phyloP scores from a whole-genome alignment of 2,797 vertebrate species.

The Artibeus jamaicensis region DNA sequence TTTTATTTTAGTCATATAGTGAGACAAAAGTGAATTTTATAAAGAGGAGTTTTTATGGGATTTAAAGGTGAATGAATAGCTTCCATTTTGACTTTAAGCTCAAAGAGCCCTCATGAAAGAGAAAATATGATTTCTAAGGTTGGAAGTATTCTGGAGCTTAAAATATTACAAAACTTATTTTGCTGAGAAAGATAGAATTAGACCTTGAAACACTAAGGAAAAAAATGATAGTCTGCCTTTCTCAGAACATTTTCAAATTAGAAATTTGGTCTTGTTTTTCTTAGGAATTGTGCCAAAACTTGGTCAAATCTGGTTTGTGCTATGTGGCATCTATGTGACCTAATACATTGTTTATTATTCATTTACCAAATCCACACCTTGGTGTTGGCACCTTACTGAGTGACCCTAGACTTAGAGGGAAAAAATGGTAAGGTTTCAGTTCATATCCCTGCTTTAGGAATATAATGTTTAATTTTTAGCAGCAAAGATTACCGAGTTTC shows the following conservation, averaged over 20 bases:
- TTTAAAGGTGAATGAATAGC: constrained; percentile 13
- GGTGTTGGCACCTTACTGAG: background rate
- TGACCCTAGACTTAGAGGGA: background rate
- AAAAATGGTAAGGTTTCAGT: background rate
- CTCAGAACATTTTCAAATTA: background rate
- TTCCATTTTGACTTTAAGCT: constrained; percentile 37
- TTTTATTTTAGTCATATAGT: background rate
- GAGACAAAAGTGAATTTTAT: background rate
- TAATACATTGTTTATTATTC: background rate
- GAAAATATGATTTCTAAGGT: constrained; percentile 13
- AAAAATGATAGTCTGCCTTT: background rate
- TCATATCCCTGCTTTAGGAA: constrained; percentile 35
- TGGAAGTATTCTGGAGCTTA: background rate
- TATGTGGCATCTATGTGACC: background rate
- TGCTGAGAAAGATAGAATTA: background rate
- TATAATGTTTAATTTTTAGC: constrained; percentile 50
- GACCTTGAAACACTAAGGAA: background rate
- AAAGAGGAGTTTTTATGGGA: background rate
- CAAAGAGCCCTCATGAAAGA: constrained; percentile 24
- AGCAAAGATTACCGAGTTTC: constrained; percentile 38
- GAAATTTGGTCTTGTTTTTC: background rate
- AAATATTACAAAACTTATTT: constrained; percentile 7
- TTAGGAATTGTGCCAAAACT: background rate
- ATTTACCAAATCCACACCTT: background rate
- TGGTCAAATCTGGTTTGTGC: background rate